These are phyloP conservation scores for Neodiprion pinetum DNA, from an alignment of 1,140 invertebrate species.

Conservation along the genomic window DNA sequence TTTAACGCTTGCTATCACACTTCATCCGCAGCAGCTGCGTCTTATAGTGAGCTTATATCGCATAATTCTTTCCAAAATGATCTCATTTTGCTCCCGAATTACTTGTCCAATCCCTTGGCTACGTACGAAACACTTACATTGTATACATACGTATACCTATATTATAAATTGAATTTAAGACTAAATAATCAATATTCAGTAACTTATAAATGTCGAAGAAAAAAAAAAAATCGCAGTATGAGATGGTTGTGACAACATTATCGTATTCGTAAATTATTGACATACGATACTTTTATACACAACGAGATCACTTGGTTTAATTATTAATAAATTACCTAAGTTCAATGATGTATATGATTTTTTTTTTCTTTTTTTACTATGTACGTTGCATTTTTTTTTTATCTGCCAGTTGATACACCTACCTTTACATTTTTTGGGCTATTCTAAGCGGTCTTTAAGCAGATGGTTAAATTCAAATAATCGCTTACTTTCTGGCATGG, in stretches of 20 bases:
- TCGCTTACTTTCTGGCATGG: not conserved
- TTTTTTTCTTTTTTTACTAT: not conserved
- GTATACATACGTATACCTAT: not conserved
- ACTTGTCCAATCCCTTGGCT: not conserved
- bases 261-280: not conserved
- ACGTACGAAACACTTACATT: not conserved
- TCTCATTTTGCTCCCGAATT: not conserved
- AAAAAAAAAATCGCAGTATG: not conserved
- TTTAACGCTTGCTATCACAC: not conserved
- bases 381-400: not conserved
- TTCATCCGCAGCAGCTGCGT: not conserved
- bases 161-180: not conserved
- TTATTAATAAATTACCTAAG: too few relatives aligned
- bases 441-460: not conserved
- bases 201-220: too few relatives aligned
- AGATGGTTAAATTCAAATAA: not conserved
- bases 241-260: too few relatives aligned
- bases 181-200: constrained; percentile 5
- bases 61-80: not conserved
- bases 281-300: not conserved
- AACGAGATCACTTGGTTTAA: not conserved
- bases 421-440: not conserved
- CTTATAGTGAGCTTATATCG: not conserved
- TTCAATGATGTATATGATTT: too few relatives aligned
- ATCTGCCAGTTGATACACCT: not conserved